Evolutionary conservation across 2,888 invertebrate genomes (phyloP).

Genomic region (Boloria euphrosyne): DNA sequence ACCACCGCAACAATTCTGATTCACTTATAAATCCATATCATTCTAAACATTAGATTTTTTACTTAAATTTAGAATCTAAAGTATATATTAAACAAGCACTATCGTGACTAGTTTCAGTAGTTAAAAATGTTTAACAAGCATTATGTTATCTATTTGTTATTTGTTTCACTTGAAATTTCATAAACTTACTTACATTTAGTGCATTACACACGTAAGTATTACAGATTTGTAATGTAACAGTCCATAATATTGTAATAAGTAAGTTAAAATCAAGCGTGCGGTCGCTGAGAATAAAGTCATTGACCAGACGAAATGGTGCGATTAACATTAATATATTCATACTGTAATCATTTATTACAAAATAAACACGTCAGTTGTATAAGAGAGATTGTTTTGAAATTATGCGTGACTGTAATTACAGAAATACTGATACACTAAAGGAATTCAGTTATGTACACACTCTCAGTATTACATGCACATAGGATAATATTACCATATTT

Average conservation of each 20-base stretch:
- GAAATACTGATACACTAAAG: slow-evolving; percentile 10
- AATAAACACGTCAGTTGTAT: slow-evolving; percentile 24
- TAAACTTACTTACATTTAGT: no score
- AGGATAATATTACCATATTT: neutral
- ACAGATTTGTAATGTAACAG: neutral
- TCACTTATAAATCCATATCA: no score
- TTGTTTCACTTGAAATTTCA: no score
- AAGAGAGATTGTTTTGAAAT: slow-evolving; percentile 18
- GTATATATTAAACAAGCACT: no score
- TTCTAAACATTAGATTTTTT: no score
- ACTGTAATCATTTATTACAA: slow-evolving; percentile 29
- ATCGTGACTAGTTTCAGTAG: no score
- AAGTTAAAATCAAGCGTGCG: slow-evolving; percentile 2
- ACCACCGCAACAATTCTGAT: no score
- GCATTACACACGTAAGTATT: no score
- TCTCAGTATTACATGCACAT: neutral
- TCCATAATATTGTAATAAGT: slow-evolving; percentile 2
- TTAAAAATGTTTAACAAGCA: no score
- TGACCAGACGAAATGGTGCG: slow-evolving; percentile 18
- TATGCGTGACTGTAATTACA: slow-evolving; percentile 18
- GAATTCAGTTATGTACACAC: slow-evolving; percentile 6
- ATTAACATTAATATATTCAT: slow-evolving; percentile 21
- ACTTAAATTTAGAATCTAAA: no score
- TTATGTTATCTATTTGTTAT: no score
- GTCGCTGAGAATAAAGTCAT: slow-evolving; percentile 20